Conservation (phyloP, 1,140 invertebrate genomes). For the Drosophila erecta region DNA sequence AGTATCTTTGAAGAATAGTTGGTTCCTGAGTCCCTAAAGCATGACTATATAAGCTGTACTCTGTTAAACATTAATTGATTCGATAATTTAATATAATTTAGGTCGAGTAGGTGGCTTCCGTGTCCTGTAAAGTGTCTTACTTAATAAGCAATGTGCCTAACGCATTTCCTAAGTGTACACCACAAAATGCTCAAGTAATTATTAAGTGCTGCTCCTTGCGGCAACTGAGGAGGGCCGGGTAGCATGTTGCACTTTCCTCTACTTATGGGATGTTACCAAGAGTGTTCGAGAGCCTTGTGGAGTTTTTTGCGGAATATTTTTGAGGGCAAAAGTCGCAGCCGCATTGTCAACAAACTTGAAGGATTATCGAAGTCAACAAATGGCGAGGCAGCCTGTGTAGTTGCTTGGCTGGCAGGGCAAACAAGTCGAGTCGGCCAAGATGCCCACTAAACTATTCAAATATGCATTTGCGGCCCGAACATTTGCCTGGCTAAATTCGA, state of each 20-base stretch:
- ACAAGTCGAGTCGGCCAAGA: constrained; percentile 33
- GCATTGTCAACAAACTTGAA: constrained; percentile 82
- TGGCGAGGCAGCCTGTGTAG: constrained; percentile 34
- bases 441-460: constrained; percentile 65
- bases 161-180: constrained; percentile 23
- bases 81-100: too few species aligned
- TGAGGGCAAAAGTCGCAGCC: constrained; percentile 77
- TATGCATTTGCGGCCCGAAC: constrained; percentile 65
- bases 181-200: constrained; percentile 80
- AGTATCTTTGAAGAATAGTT: background rate
- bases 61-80: background rate
- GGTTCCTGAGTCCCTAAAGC: background rate
- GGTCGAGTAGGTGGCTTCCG: too few species aligned
- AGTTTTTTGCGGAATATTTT: constrained; percentile 69
- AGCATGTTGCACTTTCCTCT: constrained; percentile 45
- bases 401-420: constrained; percentile 16
- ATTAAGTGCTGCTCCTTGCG: constrained; percentile 78
- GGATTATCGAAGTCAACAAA: constrained; percentile 83
- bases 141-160: too few species aligned
- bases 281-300: constrained; percentile 46
- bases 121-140: too few species aligned
- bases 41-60: background rate
- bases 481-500: constrained; percentile 67
- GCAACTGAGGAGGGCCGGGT: constrained; percentile 36
- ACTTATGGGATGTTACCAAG: constrained; percentile 29